Percentiles rank a stretch among this genome's conserved stretches.
Evolutionary conservation across 2,113 vertebrate species (phyloP).

Genomic region (Brachypteracias leptosomus): DNA sequence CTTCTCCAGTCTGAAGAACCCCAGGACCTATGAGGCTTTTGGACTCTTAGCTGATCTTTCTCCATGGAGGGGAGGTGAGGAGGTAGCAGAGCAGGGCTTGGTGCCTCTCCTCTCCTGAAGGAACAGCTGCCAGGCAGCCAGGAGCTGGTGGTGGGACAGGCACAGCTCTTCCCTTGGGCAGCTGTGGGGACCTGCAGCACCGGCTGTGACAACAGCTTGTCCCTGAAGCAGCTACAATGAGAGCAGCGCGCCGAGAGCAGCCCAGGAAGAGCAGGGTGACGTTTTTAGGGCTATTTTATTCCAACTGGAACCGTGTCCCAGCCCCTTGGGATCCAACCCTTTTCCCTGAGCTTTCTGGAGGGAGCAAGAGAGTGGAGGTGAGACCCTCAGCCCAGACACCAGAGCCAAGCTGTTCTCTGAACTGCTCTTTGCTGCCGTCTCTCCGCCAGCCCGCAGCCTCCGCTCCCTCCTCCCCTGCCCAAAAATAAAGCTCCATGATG

Average conservation of each 20-base stretch:
- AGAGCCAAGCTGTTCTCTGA: constrained; percentile 11
- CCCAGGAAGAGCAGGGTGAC: background rate
- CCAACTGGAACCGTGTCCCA: background rate
- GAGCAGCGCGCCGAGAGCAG: background rate
- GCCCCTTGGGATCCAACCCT: background rate
- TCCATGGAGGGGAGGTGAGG: background rate
- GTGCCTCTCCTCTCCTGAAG: background rate
- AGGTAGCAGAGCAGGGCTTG: background rate
- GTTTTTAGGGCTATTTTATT: background rate
- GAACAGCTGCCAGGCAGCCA: fast-evolving
- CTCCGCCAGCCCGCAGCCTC: constrained; percentile 29
- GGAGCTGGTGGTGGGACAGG: background rate
- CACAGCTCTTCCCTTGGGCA: background rate
- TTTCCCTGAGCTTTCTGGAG: background rate
- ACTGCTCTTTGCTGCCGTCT: background rate
- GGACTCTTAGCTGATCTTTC: background rate
- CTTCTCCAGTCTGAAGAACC: background rate
- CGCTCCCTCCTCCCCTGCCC: constrained; percentile 46
- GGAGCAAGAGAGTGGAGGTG: background rate
- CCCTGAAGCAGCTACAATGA: background rate
- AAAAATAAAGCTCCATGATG: constrained; percentile 66
- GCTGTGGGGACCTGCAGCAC: background rate
- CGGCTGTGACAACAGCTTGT: background rate
- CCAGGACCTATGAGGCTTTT: background rate
- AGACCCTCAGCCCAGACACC: background rate